Conservation (phyloP, 2,888 invertebrate genomes). For the Agrenia bidenticulata region DNA sequence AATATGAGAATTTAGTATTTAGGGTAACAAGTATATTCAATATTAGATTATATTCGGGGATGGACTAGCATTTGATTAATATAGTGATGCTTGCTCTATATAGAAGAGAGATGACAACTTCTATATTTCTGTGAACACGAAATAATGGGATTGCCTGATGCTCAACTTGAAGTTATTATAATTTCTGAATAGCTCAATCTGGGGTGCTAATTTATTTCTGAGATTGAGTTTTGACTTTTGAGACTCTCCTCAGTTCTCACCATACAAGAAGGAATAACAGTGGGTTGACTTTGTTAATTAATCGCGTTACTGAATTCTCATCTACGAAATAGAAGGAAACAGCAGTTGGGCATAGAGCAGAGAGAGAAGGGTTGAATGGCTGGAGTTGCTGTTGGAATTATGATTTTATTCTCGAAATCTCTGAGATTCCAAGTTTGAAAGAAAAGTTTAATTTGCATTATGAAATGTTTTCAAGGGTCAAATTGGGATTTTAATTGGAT, state of each 20-base stretch:
- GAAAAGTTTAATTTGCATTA: constrained; percentile 1
- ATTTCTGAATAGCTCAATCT: too few species aligned
- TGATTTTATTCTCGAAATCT: neutral
- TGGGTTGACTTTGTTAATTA: constrained; percentile 2
- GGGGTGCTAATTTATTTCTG: neutral
- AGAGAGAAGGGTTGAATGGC: neutral
- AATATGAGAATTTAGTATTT: neutral
- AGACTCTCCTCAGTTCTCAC: too few species aligned
- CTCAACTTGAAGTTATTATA: too few species aligned
- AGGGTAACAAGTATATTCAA: too few species aligned
- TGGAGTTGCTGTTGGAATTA: neutral
- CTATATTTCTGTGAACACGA: too few species aligned
- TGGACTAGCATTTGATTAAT: too few species aligned
- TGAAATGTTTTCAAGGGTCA: constrained; percentile 1
- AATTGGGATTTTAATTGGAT: constrained; percentile 4
- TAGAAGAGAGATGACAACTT: too few species aligned
- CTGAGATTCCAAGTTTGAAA: neutral
- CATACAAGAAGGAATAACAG: too few species aligned
- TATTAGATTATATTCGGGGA: too few species aligned
- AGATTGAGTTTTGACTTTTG: constrained; percentile 2
- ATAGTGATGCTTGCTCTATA: too few species aligned
- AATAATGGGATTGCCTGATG: too few species aligned
- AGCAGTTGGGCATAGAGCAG: neutral
- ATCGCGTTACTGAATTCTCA: constrained; percentile 4
- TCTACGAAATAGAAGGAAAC: neutral